phyloP scores from a whole-genome alignment of 2,113 vertebrate species.

The Hydrolagus affinis region DNA sequence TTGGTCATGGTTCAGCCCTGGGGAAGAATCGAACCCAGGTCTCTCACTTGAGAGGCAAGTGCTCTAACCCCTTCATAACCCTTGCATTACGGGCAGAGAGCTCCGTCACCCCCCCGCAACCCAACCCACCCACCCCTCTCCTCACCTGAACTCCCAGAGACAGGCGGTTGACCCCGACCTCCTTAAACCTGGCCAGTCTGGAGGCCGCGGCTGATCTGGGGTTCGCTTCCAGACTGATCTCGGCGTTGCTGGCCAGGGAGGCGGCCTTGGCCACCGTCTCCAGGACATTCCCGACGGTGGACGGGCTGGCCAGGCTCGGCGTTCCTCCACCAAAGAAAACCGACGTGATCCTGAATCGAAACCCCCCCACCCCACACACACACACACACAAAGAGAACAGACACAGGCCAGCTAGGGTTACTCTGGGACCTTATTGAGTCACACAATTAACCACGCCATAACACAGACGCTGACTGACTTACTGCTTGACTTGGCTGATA shows the following conservation, averaged over 20 bases:
- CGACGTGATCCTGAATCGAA: slow-evolving; percentile 63
- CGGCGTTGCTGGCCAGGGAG: slow-evolving; percentile 49
- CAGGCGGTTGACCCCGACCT: slow-evolving; percentile 73
- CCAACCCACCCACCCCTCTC: too few species aligned
- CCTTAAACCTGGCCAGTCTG: slow-evolving; percentile 55
- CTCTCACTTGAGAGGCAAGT: too few species aligned
- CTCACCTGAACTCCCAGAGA: slow-evolving; percentile 84
- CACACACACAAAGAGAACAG: neutral
- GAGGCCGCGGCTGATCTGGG: slow-evolving; percentile 57
- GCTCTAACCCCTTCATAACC: too few species aligned
- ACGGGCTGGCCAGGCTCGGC: slow-evolving; percentile 74
- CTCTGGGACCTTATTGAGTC: neutral
- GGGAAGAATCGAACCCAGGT: too few species aligned
- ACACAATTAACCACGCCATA: neutral
- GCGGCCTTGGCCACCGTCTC: slow-evolving; percentile 53
- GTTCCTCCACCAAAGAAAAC: slow-evolving; percentile 88
- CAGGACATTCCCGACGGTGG: slow-evolving; percentile 60
- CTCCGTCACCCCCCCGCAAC: too few species aligned
- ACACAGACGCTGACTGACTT: slow-evolving; percentile 33
- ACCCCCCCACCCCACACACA: too few species aligned
- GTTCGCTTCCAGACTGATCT: slow-evolving; percentile 82
- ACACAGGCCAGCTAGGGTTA: neutral
- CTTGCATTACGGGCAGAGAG: too few species aligned
- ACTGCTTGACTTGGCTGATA: slow-evolving; percentile 71
- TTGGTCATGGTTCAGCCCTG: too few species aligned